Base-by-base conservation (phyloP, 2,797 vertebrate genomes). In the Mormyrus proboscirostris region DNA sequence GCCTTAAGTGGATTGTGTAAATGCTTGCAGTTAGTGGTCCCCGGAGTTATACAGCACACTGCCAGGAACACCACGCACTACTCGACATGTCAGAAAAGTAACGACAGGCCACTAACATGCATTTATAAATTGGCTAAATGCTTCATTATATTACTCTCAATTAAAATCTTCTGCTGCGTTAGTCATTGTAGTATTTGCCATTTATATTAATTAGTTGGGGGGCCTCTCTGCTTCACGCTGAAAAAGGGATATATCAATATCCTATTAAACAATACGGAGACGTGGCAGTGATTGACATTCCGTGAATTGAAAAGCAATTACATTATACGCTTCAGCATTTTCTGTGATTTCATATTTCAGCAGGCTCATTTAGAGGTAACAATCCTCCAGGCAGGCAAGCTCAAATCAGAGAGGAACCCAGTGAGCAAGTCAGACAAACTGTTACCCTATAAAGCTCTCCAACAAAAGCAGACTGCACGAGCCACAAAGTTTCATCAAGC, bases 71-170 rank as follows among this genome's bases (percentile, higher is more conserved):
- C 91, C 90, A 90, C 88, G 84, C 50, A 90, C 88, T 90, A 82
- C 90, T 92, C 86, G 59, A 87, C 88, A 89, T 83, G 89, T 89
- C 69, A 90, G 91, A 91, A 92, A 90, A 93, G 93, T 93, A 93
- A 92, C 93, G 92, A 94, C 90, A 90, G 94, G 93, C 92, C 92
- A 92, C 91, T 89, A 92, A 91, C 91, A 90, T 93, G 94, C 90
- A 93, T 94, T 94, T 93, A 94, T 93, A 94, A 95, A 95, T 95
- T 94, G 93, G 93, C 93, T 93, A 94, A 95, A 95, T 93, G 94
- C 92, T 94, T 94, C 92, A 95, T 96, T 95, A 94, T 94, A 95
- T 96, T 95, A 96, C 95, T 96, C 95, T 95, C 96, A 96, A 96
- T 96, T 96, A 96, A 96, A 96, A 96, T 96, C 95, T 94, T 95